phyloP scores from a whole-genome alignment of 2,888 invertebrate species.

The Epiblema foenella region DNA sequence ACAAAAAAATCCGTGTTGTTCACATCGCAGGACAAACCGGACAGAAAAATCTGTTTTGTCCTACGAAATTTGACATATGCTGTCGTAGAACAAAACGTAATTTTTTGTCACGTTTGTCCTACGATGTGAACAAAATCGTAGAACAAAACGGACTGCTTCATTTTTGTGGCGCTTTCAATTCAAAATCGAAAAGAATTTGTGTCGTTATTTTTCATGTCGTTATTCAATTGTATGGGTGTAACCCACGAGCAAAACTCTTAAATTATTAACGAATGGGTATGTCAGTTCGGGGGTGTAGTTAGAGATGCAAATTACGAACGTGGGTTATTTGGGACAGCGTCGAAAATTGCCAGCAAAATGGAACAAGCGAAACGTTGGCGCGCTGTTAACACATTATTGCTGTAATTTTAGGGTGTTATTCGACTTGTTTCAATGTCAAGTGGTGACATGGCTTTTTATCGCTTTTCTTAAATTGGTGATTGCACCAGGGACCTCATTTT shows the following conservation, averaged over 20 bases:
- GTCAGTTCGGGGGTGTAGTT: constrained; percentile 20
- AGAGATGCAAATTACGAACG: constrained; percentile 26
- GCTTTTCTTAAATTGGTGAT: background rate
- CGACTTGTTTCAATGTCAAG: background rate
- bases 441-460: background rate
- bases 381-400: constrained; percentile 21
- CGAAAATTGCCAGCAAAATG: constrained; percentile 28
- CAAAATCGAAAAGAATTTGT: no score
- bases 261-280: constrained; percentile 1
- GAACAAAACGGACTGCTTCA: no score
- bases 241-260: background rate
- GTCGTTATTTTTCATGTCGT: background rate
- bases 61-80: no score
- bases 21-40: no score
- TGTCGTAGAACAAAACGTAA: no score
- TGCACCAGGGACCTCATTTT: background rate
- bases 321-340: constrained; percentile 26
- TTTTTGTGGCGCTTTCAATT: no score
- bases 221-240: background rate
- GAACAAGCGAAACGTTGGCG: constrained; percentile 12
- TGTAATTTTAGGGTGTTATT: constrained; percentile 1
- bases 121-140: no score
- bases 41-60: no score
- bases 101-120: no score
- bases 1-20: no score